These are phyloP conservation scores for Mythimna loreyi DNA, from an alignment of 2,888 invertebrate genomes.

Conservation along the genomic window DNA sequence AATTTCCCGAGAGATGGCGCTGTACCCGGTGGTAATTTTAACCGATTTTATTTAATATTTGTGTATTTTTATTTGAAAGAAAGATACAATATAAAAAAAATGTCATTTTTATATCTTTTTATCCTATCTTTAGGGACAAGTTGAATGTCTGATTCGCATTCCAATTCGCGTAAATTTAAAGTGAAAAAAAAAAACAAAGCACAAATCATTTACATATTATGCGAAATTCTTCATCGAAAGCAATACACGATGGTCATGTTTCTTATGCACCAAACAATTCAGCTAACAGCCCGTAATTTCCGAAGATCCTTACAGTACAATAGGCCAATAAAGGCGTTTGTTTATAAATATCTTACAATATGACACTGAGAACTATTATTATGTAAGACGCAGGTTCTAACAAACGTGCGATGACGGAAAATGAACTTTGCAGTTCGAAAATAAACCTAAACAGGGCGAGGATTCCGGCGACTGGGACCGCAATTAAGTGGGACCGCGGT, in stretches of 20 bases:
- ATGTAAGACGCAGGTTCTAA: slow-evolving; percentile 54
- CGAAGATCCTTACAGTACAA: slow-evolving; percentile 65
- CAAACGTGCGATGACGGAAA: slow-evolving; percentile 60
- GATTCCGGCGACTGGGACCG: too few relatives aligned
- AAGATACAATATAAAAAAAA: too few relatives aligned
- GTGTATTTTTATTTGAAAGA: too few relatives aligned
- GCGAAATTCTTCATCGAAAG: slow-evolving; percentile 14
- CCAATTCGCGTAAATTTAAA: neutral
- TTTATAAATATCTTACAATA: slow-evolving; percentile 71
- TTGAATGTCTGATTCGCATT: neutral
- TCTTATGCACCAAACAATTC: slow-evolving; percentile 45
- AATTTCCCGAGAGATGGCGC: too few relatives aligned
- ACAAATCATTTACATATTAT: neutral
- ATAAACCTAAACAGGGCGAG: slow-evolving; percentile 30
- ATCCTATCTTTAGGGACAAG: neutral
- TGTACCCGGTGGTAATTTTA: too few relatives aligned
- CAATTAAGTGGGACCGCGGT: too few relatives aligned
- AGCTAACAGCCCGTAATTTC: slow-evolving; percentile 55
- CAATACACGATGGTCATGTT: slow-evolving; percentile 34
- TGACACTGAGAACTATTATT: slow-evolving; percentile 59
- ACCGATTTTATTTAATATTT: too few relatives aligned
- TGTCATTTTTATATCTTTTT: too few relatives aligned
- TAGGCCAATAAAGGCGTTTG: slow-evolving; percentile 67
- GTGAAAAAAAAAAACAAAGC: neutral
- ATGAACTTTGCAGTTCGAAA: slow-evolving; percentile 46